Conservation (phyloP, 2,888 invertebrate species). For the Pyrgus malvae region DNA sequence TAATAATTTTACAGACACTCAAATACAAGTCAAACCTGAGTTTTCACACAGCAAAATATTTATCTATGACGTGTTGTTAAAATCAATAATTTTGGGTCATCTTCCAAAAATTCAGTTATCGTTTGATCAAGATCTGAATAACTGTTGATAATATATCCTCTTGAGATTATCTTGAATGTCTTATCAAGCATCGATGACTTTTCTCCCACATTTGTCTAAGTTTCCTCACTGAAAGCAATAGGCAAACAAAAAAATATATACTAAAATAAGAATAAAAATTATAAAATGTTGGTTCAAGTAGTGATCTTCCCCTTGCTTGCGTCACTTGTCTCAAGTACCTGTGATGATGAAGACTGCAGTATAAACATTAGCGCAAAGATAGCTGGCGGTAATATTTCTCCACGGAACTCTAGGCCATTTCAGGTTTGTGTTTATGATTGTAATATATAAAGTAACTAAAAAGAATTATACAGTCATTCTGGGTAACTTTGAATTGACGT, state of each 20-base stretch:
- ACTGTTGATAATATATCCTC: constrained; percentile 25
- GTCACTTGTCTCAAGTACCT: constrained; percentile 44
- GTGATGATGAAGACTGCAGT: constrained; percentile 44
- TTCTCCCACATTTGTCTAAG: not conserved
- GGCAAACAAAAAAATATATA: not conserved
- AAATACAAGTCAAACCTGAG: too few relatives aligned
- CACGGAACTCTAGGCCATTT: constrained; percentile 61
- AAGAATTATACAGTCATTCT: too few relatives aligned
- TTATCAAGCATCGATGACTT: not conserved
- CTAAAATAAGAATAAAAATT: not conserved
- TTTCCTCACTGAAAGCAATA: not conserved
- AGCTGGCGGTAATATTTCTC: constrained; percentile 50
- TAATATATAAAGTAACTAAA: too few relatives aligned
- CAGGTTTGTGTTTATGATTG: constrained; percentile 52
- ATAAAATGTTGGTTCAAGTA: constrained; percentile 47
- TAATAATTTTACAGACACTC: too few relatives aligned
- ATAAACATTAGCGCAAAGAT: constrained; percentile 45
- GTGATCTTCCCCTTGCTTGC: constrained; percentile 45
- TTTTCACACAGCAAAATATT: too few relatives aligned
- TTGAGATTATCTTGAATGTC: constrained; percentile 24
- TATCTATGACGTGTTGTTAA: not conserved
- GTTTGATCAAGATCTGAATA: constrained; percentile 33
- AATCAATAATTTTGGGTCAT: not conserved
- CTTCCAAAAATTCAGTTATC: constrained; percentile 3
- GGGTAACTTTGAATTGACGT: too few relatives aligned